Conservation (phyloP, 2,888 invertebrate species). For the Aromia moschata region DNA sequence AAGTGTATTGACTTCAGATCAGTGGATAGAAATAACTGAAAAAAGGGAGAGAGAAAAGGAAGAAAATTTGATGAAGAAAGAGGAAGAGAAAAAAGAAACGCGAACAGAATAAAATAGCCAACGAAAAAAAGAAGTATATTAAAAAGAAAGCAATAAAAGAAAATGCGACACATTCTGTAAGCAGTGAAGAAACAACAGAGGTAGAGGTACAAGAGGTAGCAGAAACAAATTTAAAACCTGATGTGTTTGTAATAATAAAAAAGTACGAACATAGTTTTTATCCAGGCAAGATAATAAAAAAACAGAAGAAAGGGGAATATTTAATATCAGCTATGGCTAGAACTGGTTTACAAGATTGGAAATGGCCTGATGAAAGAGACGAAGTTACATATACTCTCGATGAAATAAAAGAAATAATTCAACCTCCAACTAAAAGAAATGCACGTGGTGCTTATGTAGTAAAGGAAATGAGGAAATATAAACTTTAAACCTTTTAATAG, state of each 20-base stretch:
- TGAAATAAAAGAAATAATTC: neutral
- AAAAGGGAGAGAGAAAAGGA: too few relatives aligned
- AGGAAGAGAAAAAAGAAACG: too few relatives aligned
- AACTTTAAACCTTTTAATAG: too few relatives aligned
- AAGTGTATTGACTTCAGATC: too few relatives aligned
- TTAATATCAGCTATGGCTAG: neutral
- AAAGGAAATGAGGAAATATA: too few relatives aligned
- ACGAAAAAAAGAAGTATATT: neutral
- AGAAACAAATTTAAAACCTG: neutral
- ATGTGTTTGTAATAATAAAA: neutral
- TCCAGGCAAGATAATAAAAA: neutral
- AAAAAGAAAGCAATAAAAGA: neutral
- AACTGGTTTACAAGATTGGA: neutral
- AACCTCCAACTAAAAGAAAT: too few relatives aligned
- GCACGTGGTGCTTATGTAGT: too few relatives aligned
- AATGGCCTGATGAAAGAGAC: neutral
- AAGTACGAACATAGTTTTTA: neutral
- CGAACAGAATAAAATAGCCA: neutral
- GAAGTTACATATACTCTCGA: neutral
- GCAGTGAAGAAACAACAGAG: neutral
- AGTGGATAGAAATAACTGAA: too few relatives aligned
- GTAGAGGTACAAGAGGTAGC: neutral
- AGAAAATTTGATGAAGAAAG: too few relatives aligned
- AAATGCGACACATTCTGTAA: neutral
- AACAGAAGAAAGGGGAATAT: neutral